Evolutionary conservation across 2,888 invertebrate species (phyloP), one percentile per base, ranked within the genome.

Genomic region (Druceiella hillmani): DNA sequence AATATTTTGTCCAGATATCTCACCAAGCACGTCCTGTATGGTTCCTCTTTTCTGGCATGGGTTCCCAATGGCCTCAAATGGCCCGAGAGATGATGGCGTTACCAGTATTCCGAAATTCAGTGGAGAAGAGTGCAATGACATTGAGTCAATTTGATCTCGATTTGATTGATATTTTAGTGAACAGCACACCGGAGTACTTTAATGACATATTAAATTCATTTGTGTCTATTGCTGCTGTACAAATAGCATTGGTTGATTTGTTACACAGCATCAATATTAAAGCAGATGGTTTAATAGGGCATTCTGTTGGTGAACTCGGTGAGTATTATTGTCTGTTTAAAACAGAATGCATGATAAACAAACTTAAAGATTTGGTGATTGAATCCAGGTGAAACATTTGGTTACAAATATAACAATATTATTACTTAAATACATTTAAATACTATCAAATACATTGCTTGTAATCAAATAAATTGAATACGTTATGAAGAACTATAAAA

Each of bases 41-140:
- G 87, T 93, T 76, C 56, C 73, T 93, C 14, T 93, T 88, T 61
- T 83, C 89, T 12, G 93, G 93, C 15, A 93, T 93, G 92, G 93
- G 92, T 4, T 81, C 85, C 2, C 92, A 93, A 61, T 93, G 91
- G 91, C 74, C 83, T 22, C 87, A 86, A 40, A 93, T 93, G 91
- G 90, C 84, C 2, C 79, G 79, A 53, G 79, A 83, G 37, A 66
- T 93, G 40, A 82, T 92, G 78, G 62, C 74, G 36, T 66, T 93
- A 16, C 83, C 87, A 34, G 67, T 75, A 0, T 92, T 92, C 61
- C 76, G 75, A 42, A 70, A 78, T 26, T 81, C 85, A 3, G 79
- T 93, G 43, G 69, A 76, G 44, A 75, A 75, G 37, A 83, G 83
- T 43, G 79, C 83, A 4, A 78, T 79, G 27, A 75, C 79, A 1